Conservation (phyloP, 2,113 vertebrate species). For the Rhea pennata region DNA sequence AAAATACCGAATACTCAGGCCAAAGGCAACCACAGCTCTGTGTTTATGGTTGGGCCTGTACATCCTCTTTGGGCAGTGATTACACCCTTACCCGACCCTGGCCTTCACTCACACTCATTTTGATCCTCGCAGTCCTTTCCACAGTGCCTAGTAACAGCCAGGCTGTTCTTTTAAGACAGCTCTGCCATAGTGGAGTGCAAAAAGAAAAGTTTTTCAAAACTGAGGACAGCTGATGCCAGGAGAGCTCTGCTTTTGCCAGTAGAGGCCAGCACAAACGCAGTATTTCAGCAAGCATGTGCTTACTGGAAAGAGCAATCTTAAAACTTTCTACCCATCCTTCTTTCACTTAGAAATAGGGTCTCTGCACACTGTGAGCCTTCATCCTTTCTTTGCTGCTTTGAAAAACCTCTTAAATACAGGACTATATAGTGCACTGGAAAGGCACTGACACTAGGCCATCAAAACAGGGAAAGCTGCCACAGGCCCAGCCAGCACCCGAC, state of each 20-base stretch:
- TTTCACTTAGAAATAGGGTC: not conserved
- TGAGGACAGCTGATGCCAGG: not conserved
- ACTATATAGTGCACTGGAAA: not conserved
- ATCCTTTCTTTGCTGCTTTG: not conserved
- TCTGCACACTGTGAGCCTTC: not conserved
- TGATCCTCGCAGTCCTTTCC: not conserved
- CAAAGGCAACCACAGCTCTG: not conserved
- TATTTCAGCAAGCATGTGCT: not conserved
- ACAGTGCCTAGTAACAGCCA: not conserved
- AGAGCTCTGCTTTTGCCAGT: not conserved
- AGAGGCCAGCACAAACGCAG: constrained; percentile 53
- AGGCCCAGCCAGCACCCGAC: not conserved
- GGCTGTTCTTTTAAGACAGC: not conserved
- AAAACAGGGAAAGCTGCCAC: not conserved
- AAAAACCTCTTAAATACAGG: not conserved
- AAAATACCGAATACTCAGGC: not conserved
- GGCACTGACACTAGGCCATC: not conserved
- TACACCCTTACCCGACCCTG: not conserved
- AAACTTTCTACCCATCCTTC: not conserved
- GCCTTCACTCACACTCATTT: not conserved
- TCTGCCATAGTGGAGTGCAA: rapidly evolving
- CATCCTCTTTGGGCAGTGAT: not conserved
- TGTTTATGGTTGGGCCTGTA: not conserved
- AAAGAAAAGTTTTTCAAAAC: not conserved
- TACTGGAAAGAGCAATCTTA: not conserved